Percentiles rank a stretch among this genome's conserved stretches.
Conservation (phyloP, 2,113 vertebrate species). For the Platycercus adscitus region DNA sequence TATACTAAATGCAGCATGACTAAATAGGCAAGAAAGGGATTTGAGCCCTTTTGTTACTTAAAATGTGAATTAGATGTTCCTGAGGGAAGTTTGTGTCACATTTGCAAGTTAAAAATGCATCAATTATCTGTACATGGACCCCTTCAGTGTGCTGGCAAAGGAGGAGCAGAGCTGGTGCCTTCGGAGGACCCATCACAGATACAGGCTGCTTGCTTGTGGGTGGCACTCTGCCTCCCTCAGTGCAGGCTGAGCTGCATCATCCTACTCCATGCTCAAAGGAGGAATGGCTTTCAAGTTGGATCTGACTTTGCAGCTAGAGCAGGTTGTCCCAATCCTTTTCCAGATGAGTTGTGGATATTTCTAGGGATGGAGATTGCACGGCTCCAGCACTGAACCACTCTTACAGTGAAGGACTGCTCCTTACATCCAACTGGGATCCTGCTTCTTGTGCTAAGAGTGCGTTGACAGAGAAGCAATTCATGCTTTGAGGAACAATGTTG, state of each 20-base stretch:
- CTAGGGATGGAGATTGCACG: not conserved
- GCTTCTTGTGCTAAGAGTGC: not conserved
- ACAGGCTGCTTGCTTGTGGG: not conserved
- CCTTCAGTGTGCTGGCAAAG: not conserved
- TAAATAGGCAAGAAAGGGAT: slow-evolving; percentile 71
- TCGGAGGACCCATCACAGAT: not conserved
- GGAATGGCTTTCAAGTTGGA: not conserved
- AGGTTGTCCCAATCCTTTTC: not conserved
- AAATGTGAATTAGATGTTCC: slow-evolving; percentile 69
- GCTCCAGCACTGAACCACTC: not conserved
- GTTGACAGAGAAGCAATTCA: not conserved
- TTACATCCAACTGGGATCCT: not conserved
- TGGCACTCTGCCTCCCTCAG: not conserved
- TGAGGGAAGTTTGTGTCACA: slow-evolving; percentile 63
- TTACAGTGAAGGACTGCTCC: not conserved
- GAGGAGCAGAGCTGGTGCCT: not conserved
- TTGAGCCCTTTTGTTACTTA: slow-evolving; percentile 71
- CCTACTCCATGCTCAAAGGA: not conserved
- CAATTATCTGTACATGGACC: slow-evolving; percentile 17
- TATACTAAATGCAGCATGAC: slow-evolving; percentile 70
- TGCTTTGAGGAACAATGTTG: not conserved
- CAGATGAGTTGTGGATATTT: not conserved
- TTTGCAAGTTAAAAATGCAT: slow-evolving; percentile 57
- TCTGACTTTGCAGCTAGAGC: not conserved
- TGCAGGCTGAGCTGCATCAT: not conserved